These are phyloP conservation scores for Conchocele bisecta DNA, from an alignment of 2,888 invertebrate species.

Conservation along the genomic window DNA sequence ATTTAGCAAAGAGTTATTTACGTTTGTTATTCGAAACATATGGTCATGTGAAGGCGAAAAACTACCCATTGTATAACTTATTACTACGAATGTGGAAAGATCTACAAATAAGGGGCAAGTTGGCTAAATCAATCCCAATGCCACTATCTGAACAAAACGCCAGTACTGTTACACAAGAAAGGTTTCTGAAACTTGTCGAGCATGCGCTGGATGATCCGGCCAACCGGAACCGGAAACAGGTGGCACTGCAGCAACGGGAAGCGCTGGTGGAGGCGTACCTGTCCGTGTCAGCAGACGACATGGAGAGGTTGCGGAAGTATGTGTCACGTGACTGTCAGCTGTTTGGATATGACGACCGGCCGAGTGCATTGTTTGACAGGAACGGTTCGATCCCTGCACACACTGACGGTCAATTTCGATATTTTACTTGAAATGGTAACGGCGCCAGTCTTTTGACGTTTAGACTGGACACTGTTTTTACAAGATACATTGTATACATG, in stretches of 20 bases:
- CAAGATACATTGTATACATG: no score
- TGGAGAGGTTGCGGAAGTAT: conserved; percentile 53
- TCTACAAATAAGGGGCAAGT: conserved; percentile 67
- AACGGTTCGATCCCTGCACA: no score
- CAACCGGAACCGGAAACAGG: conserved; percentile 21
- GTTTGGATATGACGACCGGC: conserved; percentile 67
- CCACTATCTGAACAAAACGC: conserved; percentile 49
- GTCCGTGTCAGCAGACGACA: conserved; percentile 44
- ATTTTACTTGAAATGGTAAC: no score
- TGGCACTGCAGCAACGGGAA: conserved; percentile 59
- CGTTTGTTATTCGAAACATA: conserved; percentile 43
- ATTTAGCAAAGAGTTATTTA: conserved; percentile 31
- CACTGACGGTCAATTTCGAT: no score
- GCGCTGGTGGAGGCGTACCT: conserved; percentile 65
- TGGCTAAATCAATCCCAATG: conserved; percentile 55
- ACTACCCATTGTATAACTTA: conserved; percentile 58
- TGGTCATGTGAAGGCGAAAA: conserved; percentile 41
- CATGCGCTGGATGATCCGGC: conserved; percentile 27
- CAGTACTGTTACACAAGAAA: conserved; percentile 19
- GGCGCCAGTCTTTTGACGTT: no score
- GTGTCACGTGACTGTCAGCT: conserved; percentile 63
- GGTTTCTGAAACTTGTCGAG: conserved; percentile 40
- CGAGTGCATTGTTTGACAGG: conserved; percentile 42
- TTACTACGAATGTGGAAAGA: conserved; percentile 63
- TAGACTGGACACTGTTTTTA: no score